Percentiles rank a stretch among this genome's conserved stretches.
Evolutionary conservation across 2,888 invertebrate species (phyloP).

Genomic region (Panopea generosa): DNA sequence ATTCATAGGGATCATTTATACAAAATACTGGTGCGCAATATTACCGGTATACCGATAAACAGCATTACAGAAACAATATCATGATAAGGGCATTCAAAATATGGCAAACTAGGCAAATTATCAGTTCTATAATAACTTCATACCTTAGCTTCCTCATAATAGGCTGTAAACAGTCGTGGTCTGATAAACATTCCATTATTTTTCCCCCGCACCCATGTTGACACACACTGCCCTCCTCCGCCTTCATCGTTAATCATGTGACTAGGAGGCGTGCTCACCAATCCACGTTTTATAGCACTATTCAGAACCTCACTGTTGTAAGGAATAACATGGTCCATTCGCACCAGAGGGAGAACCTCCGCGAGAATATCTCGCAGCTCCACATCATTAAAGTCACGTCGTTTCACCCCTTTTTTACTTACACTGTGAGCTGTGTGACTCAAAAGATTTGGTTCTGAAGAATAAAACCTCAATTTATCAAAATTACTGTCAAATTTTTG

Average conservation of each 20-base stretch:
- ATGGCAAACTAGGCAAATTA: too few species aligned
- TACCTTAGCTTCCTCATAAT: slow-evolving; percentile 97
- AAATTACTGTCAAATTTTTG: too few species aligned
- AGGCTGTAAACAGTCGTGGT: slow-evolving; percentile 96
- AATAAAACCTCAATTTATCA: too few species aligned
- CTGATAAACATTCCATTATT: slow-evolving; percentile 88
- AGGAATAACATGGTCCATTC: slow-evolving; percentile 96
- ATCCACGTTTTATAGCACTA: slow-evolving; percentile 89
- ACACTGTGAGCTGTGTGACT: slow-evolving; percentile 97
- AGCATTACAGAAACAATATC: too few species aligned
- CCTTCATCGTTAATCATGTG: slow-evolving; percentile 92
- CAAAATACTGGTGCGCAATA: too few species aligned
- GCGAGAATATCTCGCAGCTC: slow-evolving; percentile 94
- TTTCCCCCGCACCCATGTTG: slow-evolving; percentile 83
- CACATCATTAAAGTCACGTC: slow-evolving; percentile 92
- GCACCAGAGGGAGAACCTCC: slow-evolving; percentile 92
- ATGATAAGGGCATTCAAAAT: too few species aligned
- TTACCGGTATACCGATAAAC: too few species aligned
- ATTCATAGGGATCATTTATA: too few species aligned
- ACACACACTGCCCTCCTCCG: slow-evolving; percentile 64
- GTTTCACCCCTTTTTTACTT: slow-evolving; percentile 93
- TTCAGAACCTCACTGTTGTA: slow-evolving; percentile 88
- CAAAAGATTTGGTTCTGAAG: slow-evolving; percentile 93
- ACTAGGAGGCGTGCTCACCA: slow-evolving; percentile 93
- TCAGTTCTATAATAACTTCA: too few species aligned